Base-by-base conservation (phyloP, 2,113 vertebrate genomes). In the Protobothrops flavoviridis region DNA sequence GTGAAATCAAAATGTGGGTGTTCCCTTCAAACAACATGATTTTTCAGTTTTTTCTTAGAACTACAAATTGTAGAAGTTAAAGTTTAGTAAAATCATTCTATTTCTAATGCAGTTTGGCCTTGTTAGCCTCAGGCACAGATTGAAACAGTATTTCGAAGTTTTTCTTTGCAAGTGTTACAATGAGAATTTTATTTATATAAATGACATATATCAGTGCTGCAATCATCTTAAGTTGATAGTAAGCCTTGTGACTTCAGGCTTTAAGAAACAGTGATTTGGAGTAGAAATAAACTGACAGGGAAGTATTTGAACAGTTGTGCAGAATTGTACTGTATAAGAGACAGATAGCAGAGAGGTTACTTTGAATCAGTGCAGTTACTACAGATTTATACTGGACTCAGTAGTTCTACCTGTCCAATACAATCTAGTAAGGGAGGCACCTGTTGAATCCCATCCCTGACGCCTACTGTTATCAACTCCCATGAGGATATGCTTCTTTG, bases 111-210 rank as follows among this genome's bases (percentile, higher is more conserved):
- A 20, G 10, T 59, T 93, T 93, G 10, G 87, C 26, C 43, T 89
- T 85, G 92, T 85, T 93, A 69, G 52, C 64, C 87, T 93, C 64
- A 57, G 69, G 88, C 53, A 33, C 48, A 59, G 92, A 85, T 57
- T 57, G 52, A 55, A 85, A 93, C 85, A 43, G 50, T 74, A 93
- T 93, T 90, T 85, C 57, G 69, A 81, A 59, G 64, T 81, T 43
- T 93, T 93, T 85, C 39, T 59, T 43, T 17, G 53, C 24, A 81
- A 93, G 64, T 89, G 50, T 50, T 45, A 85, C 26, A 29, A 12
- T 17, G 43, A 85, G 69, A 59, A 85, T 90, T 21, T 93, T 93
- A 92, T 21, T 45, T 89, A 57, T 89, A 89, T 92, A 92, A 88
- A 69, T 39, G 12, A 43, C 53, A 53, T 33, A 90, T 33, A 69